Evolutionary conservation across 1,140 invertebrate genomes (phyloP), one percentile per base, ranked within the genome.

Genomic region (Procambarus virginalis): DNA sequence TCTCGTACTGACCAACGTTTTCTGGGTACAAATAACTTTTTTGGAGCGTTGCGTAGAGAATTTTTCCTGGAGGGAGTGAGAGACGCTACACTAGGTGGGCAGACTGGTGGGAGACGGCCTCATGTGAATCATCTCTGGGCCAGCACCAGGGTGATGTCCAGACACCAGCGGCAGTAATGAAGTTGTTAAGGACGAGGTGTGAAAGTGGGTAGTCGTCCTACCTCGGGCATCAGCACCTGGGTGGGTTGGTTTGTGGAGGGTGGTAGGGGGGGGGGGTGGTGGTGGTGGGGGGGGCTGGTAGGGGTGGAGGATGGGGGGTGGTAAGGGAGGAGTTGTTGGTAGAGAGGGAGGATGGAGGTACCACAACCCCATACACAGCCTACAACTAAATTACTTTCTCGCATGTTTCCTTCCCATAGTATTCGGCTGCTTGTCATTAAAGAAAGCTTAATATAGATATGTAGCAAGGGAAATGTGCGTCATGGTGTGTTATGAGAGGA

Each of bases 331-430:
- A 8, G 51, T 55, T 3, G 12, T 55, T 8, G 51, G 51, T 55
- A 55, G 51, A 12, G 51, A 55, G 51, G 51, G 8, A 55, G 1
- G 51, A 12, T 55, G 8, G 51, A 5, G 8, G 8, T 55, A 8
- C 51, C 51, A 8, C 73, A 48, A 34, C 70, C 86, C 86, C 85
- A 79, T 80, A 76, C 68, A 85, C 45, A 22, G 83, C 17, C n/a
- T 85, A 49, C 83, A 76, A 55, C 83, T 12, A 17, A 10, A 51
- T 4, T 55, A 34, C 51, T 49, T 20, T 6, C 5, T 22, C 68
- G 51, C 64, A 58, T 86, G 1, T 55, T 8, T 55, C 51, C 51
- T 0, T 8, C 51, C 51, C 12, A 9, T 8, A 55, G 51, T 8
- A 2, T 55, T 8, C 51, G 51, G 6, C 51, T 12, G 2, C 51